Evolutionary conservation across 2,888 invertebrate genomes (phyloP).

Genomic region (Frankliniella fusca): DNA sequence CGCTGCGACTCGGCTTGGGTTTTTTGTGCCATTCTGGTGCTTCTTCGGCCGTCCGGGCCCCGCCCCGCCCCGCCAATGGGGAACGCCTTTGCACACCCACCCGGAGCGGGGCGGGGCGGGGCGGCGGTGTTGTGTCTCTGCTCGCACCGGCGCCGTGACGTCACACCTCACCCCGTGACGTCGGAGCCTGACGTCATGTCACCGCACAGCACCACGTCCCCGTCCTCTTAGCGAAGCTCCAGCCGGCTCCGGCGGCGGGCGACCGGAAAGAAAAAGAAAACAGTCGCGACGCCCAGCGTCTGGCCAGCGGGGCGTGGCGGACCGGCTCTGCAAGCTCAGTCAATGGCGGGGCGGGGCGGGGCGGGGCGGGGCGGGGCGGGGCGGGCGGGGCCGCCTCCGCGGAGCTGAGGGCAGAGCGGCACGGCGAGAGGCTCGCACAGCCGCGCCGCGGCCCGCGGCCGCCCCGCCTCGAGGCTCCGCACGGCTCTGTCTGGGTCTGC

Average conservation of each 20-base stretch:
- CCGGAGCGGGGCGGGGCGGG: neutral
- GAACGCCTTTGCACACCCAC: too few relatives aligned
- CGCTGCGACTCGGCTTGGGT: neutral
- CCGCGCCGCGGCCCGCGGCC: neutral
- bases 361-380: neutral
- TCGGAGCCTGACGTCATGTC: neutral
- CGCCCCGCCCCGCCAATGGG: neutral
- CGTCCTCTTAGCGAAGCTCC: too few relatives aligned
- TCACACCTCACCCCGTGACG: neutral
- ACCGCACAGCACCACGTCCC: neutral
- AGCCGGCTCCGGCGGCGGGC: neutral
- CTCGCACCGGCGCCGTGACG: too few relatives aligned
- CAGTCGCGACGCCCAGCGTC: too few relatives aligned
- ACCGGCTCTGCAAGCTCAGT: too few relatives aligned
- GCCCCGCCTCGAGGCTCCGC: neutral
- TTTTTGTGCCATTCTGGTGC: neutral
- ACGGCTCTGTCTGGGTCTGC: neutral
- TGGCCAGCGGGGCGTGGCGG: too few relatives aligned
- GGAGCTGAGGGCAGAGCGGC: neutral
- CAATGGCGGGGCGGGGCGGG: neutral
- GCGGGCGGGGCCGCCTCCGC: neutral
- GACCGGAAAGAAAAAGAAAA: too few relatives aligned
- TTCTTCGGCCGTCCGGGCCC: neutral
- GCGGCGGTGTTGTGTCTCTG: neutral
- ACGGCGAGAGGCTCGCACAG: neutral